phyloP scores from a whole-genome alignment of 2,113 vertebrate species.

The Zapornia atra region DNA sequence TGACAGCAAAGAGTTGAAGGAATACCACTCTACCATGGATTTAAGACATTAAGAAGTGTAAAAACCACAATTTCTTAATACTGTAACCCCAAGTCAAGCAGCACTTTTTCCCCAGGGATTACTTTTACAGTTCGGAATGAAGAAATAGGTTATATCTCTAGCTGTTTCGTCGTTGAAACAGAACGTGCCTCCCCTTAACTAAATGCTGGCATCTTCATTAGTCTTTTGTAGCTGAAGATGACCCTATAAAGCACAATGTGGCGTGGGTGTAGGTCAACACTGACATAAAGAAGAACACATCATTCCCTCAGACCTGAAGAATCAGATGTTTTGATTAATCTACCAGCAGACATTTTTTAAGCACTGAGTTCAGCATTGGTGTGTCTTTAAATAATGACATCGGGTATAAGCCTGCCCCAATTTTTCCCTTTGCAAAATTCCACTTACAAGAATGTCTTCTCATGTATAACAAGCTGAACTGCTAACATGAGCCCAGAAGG shows the following conservation, averaged over 20 bases:
- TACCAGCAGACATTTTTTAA: background rate
- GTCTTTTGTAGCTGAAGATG: background rate
- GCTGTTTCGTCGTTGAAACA: background rate
- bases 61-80: background rate
- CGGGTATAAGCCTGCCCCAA: background rate
- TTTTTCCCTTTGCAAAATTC: conserved; percentile 19
- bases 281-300: background rate
- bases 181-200: background rate
- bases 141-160: background rate
- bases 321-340: background rate
- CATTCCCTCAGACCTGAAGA: background rate
- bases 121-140: background rate
- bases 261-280: background rate
- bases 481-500: background rate
- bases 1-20: background rate
- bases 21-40: background rate
- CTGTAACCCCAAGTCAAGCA: background rate
- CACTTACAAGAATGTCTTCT: background rate
- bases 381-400: background rate
- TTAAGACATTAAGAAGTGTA: background rate
- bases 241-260: background rate
- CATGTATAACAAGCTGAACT: background rate
- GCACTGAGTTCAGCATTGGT: background rate
- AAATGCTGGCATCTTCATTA: background rate
- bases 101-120: background rate